A percentile compares a stretch with the other conserved stretches of the same genome.
Evolutionary conservation across 2,797 vertebrate genomes (phyloP).

Genomic region (Potorous gilbertii): DNA sequence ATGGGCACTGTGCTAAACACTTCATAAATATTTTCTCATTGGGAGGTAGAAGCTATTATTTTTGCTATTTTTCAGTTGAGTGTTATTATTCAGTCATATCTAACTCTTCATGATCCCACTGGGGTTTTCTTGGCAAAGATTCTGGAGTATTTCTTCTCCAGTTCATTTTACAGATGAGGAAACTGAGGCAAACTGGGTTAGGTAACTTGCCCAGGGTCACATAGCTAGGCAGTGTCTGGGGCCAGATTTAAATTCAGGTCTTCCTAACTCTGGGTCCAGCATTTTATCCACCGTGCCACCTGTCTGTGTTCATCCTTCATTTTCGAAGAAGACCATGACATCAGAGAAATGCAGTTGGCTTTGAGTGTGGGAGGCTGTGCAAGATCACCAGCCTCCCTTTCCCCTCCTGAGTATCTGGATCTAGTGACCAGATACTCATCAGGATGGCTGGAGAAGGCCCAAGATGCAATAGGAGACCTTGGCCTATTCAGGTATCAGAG

Average conservation of each 20-base stretch:
- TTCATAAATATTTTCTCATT: neutral
- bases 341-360: no score
- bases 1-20: neutral
- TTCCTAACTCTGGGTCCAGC: neutral
- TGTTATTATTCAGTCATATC: neutral
- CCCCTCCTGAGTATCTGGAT: no score
- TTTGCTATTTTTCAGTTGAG: neutral
- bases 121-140: neutral
- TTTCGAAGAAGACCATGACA: no score
- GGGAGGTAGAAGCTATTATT: neutral
- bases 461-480: no score
- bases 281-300: neutral
- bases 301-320: no score
- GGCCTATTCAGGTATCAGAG: no score
- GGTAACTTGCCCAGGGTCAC: neutral
- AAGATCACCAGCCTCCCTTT: no score
- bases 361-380: no score
- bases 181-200: neutral
- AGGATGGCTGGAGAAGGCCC: no score
- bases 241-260: neutral
- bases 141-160: neutral
- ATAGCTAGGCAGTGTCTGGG: neutral
- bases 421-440: no score
- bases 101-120: neutral
- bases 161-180: neutral